phyloP scores from a whole-genome alignment of 2,888 invertebrate genomes.

The Meandrusa payeni region DNA sequence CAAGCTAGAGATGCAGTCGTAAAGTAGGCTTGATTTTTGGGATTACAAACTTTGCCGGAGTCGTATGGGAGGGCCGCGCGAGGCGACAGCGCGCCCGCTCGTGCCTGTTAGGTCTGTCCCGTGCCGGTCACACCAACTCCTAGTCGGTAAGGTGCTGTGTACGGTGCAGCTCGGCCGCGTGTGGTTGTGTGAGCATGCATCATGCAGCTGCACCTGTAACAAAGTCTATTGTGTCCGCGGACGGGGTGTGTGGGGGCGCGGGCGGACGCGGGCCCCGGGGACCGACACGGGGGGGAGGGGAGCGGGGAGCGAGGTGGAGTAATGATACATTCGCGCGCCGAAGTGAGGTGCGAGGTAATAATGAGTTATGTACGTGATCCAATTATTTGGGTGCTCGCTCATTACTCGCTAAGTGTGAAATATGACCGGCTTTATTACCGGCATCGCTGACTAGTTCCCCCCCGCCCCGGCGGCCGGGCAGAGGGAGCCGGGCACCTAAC shows the following conservation, averaged over 20 bases:
- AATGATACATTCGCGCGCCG: conserved; percentile 74
- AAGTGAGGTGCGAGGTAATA: conserved; percentile 79
- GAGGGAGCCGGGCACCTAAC: conserved; percentile 16
- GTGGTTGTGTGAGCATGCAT: conserved; percentile 8
- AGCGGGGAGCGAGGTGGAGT: conserved; percentile 37
- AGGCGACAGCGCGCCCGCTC: neutral
- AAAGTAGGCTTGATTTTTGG: too few relatives aligned
- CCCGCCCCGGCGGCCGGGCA: conserved; percentile 30
- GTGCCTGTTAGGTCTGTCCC: too few relatives aligned
- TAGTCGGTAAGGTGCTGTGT: too few relatives aligned
- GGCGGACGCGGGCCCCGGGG: too few relatives aligned
- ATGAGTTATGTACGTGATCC: conserved; percentile 82
- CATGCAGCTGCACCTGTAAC: conserved; percentile 37
- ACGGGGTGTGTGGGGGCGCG: conserved; percentile 5
- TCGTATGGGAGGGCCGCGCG: too few relatives aligned
- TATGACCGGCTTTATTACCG: conserved; percentile 78
- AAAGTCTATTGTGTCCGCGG: conserved; percentile 41
- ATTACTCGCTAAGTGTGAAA: conserved; percentile 82
- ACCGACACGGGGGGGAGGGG: conserved; percentile 27
- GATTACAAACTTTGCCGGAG: too few relatives aligned
- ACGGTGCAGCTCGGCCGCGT: conserved; percentile 28
- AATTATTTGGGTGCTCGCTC: conserved; percentile 81
- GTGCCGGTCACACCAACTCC: too few relatives aligned
- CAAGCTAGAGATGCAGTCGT: too few relatives aligned
- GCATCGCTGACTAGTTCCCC: conserved; percentile 58